A percentile compares a stretch with the other conserved stretches of the same genome.
phyloP scores from a whole-genome alignment of 2,113 vertebrate genomes.

The Peromyscus polionotus region DNA sequence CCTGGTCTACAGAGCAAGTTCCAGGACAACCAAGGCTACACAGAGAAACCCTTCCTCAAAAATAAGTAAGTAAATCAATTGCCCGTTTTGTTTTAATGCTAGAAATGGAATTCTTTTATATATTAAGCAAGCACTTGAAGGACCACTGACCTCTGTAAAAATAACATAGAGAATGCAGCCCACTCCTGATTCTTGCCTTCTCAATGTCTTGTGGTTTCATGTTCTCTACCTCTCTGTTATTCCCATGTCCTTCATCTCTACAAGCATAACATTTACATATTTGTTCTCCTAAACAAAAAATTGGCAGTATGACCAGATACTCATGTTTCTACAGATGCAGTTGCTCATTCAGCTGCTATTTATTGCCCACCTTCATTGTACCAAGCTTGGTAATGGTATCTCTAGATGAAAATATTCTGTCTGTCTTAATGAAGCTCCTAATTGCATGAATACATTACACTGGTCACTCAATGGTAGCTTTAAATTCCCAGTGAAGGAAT shows the following conservation, averaged over 20 bases:
- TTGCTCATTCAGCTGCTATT: neutral
- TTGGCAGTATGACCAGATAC: neutral
- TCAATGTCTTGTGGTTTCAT: slow-evolving; percentile 22
- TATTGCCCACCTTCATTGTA: neutral
- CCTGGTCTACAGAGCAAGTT: neutral
- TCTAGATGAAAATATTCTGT: neutral
- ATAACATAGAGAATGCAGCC: slow-evolving; percentile 23
- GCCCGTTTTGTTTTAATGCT: neutral
- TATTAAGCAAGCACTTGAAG: neutral
- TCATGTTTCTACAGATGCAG: neutral
- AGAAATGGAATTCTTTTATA: neutral
- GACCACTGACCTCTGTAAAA: slow-evolving; percentile 23
- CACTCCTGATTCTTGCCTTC: neutral
- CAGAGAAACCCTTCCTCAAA: neutral
- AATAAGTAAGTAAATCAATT: neutral
- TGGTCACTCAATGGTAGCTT: slow-evolving; percentile 8
- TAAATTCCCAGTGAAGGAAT: slow-evolving; percentile 31
- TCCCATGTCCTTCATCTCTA: neutral
- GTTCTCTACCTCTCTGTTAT: neutral
- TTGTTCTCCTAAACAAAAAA: neutral
- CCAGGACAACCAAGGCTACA: neutral
- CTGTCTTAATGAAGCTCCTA: slow-evolving; percentile 7
- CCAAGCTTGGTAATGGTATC: neutral
- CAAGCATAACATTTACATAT: slow-evolving; percentile 22
- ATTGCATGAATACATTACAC: neutral